phyloP scores from a whole-genome alignment of 2,797 vertebrate species.

The Pipistrellus kuhlii region DNA sequence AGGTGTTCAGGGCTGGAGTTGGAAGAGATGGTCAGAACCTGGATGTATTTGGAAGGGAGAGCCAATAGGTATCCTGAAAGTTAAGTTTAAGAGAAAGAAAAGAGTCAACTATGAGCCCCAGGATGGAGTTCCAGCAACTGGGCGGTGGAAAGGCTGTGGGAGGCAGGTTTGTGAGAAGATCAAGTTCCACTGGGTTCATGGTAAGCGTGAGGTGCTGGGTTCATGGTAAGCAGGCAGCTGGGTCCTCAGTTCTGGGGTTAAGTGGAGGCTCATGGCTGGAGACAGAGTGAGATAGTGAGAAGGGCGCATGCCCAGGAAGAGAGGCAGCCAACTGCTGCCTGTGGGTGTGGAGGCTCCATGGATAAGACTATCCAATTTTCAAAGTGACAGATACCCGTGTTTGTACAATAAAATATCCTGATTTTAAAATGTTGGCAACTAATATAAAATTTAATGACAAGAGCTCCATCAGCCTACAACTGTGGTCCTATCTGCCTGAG shows the following conservation, averaged over 20 bases:
- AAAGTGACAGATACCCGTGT: not conserved
- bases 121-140: not conserved
- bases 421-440: conserved; percentile 1
- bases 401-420: not conserved
- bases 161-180: not conserved
- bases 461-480: not conserved
- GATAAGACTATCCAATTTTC: not conserved
- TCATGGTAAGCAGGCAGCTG: not conserved
- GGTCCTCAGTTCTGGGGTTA: not conserved
- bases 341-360: not conserved
- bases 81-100: not conserved
- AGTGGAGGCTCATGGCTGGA: not conserved
- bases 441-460: not conserved
- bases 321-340: not conserved
- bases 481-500: not conserved
- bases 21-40: not conserved
- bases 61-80: not conserved
- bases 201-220: not conserved
- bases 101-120: not conserved
- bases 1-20: not conserved
- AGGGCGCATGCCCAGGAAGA: not conserved
- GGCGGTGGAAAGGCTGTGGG: not conserved
- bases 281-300: not conserved
- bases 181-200: not conserved
- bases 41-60: not conserved